Percentiles rank a stretch among this genome's conserved stretches.
phyloP scores from a whole-genome alignment of 2,113 vertebrate genomes.

The Aramus guarauna region DNA sequence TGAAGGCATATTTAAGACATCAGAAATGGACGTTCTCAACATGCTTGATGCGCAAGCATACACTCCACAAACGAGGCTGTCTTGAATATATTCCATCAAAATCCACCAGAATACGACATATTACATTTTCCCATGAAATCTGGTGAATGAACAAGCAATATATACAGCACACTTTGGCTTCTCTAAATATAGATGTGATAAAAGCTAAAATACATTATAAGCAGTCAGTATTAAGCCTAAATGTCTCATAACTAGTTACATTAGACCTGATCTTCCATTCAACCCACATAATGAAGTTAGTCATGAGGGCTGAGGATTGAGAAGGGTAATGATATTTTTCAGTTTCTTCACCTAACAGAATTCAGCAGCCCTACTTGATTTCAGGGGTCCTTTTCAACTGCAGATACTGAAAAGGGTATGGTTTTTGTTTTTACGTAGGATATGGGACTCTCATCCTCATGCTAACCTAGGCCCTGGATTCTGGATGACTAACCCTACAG shows the following conservation, averaged over 20 bases:
- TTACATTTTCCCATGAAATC: not conserved
- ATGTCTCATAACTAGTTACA: not conserved
- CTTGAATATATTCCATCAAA: not conserved
- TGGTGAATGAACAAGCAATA: not conserved
- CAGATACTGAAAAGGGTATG: not conserved
- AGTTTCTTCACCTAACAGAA: not conserved
- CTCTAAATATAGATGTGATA: not conserved
- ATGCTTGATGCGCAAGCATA: not conserved
- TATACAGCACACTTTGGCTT: not conserved
- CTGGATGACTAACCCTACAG: not conserved
- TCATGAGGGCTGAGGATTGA: not conserved
- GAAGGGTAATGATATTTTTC: not conserved
- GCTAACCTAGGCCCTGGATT: not conserved
- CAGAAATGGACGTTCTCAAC: not conserved
- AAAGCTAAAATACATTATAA: not conserved
- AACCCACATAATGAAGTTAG: not conserved
- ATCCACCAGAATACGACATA: not conserved
- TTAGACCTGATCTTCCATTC: not conserved
- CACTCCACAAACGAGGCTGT: not conserved
- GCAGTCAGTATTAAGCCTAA: not conserved
- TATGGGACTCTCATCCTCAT: not conserved
- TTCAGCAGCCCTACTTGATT: not conserved
- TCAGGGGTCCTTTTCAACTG: not conserved
- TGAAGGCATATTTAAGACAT: not conserved
- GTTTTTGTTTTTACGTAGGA: not conserved